Percentiles rank a stretch among this genome's conserved stretches.
Conservation (phyloP, 2,888 invertebrate species). For the Polyommatus iphigenia region DNA sequence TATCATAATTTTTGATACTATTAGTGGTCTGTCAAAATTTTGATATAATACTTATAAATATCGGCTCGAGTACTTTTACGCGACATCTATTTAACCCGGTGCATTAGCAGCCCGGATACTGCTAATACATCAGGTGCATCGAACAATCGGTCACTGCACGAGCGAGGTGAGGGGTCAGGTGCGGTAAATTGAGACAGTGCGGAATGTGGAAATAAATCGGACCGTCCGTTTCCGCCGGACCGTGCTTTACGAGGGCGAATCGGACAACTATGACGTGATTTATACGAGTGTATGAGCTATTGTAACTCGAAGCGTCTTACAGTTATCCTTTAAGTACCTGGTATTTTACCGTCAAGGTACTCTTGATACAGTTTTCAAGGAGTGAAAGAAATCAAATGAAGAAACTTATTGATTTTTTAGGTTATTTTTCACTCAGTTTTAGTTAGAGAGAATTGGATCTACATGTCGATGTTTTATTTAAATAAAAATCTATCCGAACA, state of each 20-base stretch:
- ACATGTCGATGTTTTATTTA: neutral
- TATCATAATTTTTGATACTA: no score
- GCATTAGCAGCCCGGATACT: neutral
- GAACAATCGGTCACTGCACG: slow-evolving; percentile 62
- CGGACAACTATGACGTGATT: slow-evolving; percentile 32
- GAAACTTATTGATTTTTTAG: neutral
- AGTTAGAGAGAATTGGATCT: neutral
- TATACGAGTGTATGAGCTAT: slow-evolving; percentile 23
- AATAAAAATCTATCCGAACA: neutral
- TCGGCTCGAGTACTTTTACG: no score
- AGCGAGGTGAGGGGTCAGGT: slow-evolving; percentile 55
- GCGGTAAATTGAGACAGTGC: slow-evolving; percentile 44
- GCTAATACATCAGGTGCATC: slow-evolving; percentile 58
- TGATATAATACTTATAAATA: no score
- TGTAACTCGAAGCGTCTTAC: slow-evolving; percentile 23
- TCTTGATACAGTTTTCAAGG: slow-evolving; percentile 6
- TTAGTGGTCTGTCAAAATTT: no score
- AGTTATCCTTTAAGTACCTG: slow-evolving; percentile 23
- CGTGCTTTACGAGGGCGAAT: slow-evolving; percentile 34
- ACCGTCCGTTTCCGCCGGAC: slow-evolving; percentile 40
- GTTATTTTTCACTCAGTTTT: neutral
- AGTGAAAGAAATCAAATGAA: neutral
- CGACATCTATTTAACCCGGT: no score
- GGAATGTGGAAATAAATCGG: slow-evolving; percentile 43
- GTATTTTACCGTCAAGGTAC: slow-evolving; percentile 1